Percentiles rank a stretch among this genome's conserved stretches.
Evolutionary conservation across 2,888 invertebrate genomes (phyloP).

Genomic region (Ochropacha duplaris): DNA sequence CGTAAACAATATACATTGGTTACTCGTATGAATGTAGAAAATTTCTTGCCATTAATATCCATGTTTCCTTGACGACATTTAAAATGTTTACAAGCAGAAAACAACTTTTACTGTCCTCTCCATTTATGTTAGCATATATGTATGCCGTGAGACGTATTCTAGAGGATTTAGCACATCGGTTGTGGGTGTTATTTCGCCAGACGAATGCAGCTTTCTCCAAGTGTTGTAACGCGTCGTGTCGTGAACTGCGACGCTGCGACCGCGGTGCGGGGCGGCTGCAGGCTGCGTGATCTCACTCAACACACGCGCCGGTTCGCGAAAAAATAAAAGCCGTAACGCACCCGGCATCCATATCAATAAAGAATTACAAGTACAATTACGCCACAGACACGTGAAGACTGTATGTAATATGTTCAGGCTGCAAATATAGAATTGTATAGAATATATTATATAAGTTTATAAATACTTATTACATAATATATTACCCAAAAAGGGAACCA

Average conservation of each 20-base stretch:
- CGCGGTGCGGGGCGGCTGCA: slow-evolving; percentile 22
- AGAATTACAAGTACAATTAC: too few relatives aligned
- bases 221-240: slow-evolving; percentile 57
- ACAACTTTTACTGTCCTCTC: slow-evolving; percentile 67
- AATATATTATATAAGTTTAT: too few relatives aligned
- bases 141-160: slow-evolving; percentile 58
- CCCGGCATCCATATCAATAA: too few relatives aligned
- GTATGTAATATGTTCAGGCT: too few relatives aligned
- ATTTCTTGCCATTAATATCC: not conserved
- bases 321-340: too few relatives aligned
- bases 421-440: too few relatives aligned
- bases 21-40: not conserved
- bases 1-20: too few relatives aligned
- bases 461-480: too few relatives aligned
- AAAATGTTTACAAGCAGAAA: slow-evolving; percentile 40
- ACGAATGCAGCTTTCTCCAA: slow-evolving; percentile 71
- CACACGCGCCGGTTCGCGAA: slow-evolving; percentile 15
- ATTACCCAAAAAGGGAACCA: too few relatives aligned
- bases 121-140: slow-evolving; percentile 55
- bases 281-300: not conserved
- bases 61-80: slow-evolving; percentile 14
- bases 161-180: slow-evolving; percentile 72
- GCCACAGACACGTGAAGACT: too few relatives aligned
- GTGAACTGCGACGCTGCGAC: too few relatives aligned
- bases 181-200: slow-evolving; percentile 81